phyloP scores from a whole-genome alignment of 2,888 invertebrate species.

The Drosophila picticornis region DNA sequence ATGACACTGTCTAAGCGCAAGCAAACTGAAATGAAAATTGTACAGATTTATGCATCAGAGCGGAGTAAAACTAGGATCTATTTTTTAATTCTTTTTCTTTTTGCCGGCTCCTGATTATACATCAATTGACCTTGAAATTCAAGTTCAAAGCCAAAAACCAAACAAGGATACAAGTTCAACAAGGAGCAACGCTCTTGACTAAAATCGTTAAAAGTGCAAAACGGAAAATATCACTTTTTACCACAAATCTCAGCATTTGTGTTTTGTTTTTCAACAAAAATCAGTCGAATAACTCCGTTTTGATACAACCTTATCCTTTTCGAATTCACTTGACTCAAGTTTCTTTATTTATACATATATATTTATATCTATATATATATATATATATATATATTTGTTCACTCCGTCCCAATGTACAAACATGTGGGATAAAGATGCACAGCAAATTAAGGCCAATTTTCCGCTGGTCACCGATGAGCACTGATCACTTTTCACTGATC shows the following conservation, averaged over 20 bases:
- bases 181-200: not conserved
- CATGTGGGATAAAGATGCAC: slow-evolving; percentile 6
- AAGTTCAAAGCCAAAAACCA: not conserved
- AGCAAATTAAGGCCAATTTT: slow-evolving; percentile 28
- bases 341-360: not conserved
- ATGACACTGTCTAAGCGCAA: slow-evolving; percentile 9
- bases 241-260: not conserved
- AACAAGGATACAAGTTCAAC: not conserved
- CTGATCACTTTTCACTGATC: not conserved
- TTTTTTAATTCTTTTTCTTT: not conserved
- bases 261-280: no score
- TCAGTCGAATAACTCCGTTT: not conserved
- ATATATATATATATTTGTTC: not conserved
- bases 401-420: not conserved
- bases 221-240: not conserved
- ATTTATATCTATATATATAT: not conserved
- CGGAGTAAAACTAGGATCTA: not conserved
- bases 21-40: slow-evolving; percentile 21
- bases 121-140: not conserved
- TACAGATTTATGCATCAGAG: not conserved
- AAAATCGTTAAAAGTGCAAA: not conserved
- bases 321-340: not conserved
- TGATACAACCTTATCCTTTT: not conserved
- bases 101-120: not conserved
- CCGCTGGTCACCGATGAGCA: not conserved